Conservation (phyloP, 2,113 vertebrate species). For the Crotalus tigris region DNA sequence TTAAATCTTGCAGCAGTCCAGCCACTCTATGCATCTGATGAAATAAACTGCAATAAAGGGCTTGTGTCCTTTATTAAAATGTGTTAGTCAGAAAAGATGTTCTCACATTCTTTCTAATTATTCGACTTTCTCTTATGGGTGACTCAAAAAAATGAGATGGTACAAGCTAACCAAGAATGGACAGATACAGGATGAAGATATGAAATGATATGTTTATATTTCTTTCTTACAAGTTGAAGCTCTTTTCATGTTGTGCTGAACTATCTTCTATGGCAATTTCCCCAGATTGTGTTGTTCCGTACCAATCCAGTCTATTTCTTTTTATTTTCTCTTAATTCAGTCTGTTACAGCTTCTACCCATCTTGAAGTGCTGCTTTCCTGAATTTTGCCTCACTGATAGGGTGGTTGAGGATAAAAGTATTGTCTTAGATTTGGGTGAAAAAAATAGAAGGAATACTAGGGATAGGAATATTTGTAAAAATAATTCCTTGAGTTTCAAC, state of each 20-base stretch:
- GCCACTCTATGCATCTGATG: background rate
- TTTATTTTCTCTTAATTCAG: background rate
- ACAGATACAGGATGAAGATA: background rate
- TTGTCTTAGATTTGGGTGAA: background rate
- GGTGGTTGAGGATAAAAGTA: background rate
- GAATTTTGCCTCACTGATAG: background rate
- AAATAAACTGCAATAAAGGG: background rate
- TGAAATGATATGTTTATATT: background rate
- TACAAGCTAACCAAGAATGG: background rate
- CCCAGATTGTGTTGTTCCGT: background rate
- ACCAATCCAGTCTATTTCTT: background rate
- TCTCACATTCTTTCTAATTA: background rate
- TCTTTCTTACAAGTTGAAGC: background rate
- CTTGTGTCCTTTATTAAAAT: background rate
- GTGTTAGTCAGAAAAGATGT: background rate
- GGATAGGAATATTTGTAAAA: background rate
- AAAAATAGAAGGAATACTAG: background rate
- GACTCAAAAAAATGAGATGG: background rate
- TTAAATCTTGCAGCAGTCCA: background rate
- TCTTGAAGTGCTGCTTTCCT: background rate
- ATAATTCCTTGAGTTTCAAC: background rate
- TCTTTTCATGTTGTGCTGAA: background rate
- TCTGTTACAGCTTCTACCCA: background rate
- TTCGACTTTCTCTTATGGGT: background rate
- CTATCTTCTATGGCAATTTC: background rate